A percentile compares a stretch with the other conserved stretches of the same genome.
These are phyloP conservation scores for Amblyopsis hoosieri DNA, from an alignment of 2,797 vertebrate species.

Conservation along the genomic window DNA sequence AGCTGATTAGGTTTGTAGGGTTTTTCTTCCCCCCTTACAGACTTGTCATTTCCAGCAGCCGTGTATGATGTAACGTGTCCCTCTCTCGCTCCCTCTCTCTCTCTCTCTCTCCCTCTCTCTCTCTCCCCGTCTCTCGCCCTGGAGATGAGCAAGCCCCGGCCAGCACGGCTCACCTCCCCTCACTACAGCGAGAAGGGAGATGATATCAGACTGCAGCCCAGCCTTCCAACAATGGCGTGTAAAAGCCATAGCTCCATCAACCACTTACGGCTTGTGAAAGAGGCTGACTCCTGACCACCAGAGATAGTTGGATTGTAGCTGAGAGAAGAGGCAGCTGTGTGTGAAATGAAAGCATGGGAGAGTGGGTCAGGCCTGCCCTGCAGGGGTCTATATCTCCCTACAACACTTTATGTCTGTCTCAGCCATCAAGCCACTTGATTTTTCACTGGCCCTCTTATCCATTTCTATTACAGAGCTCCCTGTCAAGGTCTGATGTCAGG, in stretches of 20 bases:
- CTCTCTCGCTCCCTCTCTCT: conserved; percentile 9
- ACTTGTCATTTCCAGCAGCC: conserved; percentile 35
- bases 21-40: conserved; percentile 16
- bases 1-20: background rate
- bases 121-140: conserved; percentile 21
- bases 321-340: conserved; percentile 26
- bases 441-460: conserved; percentile 36
- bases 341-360: conserved; percentile 24
- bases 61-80: conserved; percentile 48
- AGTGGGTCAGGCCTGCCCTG: conserved; percentile 32
- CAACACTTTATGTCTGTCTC: conserved; percentile 38
- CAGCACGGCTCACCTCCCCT: conserved; percentile 34
- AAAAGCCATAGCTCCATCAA: conserved; percentile 71
- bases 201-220: conserved; percentile 58
- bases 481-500: conserved; percentile 35
- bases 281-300: conserved; percentile 65
- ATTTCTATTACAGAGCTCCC: conserved; percentile 51
- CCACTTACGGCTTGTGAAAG: conserved; percentile 68
- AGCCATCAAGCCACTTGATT: conserved; percentile 52
- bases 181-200: conserved; percentile 53
- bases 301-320: conserved; percentile 62
- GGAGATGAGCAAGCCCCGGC: conserved; percentile 38
- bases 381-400: conserved; percentile 34
- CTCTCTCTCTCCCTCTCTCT: background rate
- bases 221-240: conserved; percentile 58